phyloP scores from a whole-genome alignment of 1,140 invertebrate genomes.

The Tetragnatha versicolor region DNA sequence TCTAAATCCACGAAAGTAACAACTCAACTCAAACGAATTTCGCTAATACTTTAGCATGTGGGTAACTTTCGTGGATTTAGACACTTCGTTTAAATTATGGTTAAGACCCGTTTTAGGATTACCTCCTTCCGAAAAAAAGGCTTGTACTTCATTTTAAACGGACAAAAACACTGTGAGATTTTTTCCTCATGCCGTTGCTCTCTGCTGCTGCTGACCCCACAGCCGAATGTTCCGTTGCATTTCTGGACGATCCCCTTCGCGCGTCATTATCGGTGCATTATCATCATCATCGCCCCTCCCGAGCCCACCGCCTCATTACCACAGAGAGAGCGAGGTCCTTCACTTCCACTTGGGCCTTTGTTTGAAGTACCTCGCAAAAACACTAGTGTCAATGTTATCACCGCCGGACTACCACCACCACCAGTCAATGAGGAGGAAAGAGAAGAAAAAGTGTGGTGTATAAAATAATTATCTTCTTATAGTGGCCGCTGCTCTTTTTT shows the following conservation, averaged over 20 bases:
- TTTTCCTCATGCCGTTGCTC: too few species aligned
- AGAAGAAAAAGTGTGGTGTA: background rate
- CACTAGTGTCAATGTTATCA: conserved; percentile 42
- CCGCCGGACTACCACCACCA: conserved; percentile 7
- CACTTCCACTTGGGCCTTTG: background rate
- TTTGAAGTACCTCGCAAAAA: conserved; percentile 9
- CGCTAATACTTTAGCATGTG: too few species aligned
- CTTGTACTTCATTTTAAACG: too few species aligned
- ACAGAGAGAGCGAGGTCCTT: conserved; percentile 2
- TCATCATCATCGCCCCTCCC: background rate
- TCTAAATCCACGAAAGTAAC: too few species aligned
- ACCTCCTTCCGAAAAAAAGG: too few species aligned
- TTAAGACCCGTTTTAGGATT: too few species aligned
- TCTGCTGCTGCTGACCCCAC: too few species aligned
- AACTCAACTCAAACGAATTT: too few species aligned
- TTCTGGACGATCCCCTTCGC: background rate
- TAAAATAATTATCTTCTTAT: conserved; percentile 43
- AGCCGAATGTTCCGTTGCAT: too few species aligned
- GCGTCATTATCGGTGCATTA: conserved; percentile 7
- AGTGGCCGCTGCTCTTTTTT: background rate
- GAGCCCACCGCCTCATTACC: background rate
- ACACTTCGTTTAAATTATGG: too few species aligned
- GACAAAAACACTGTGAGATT: too few species aligned
- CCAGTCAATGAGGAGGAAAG: background rate
- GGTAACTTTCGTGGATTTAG: too few species aligned